phyloP scores from a whole-genome alignment of 2,113 vertebrate species.

The Campylomormyrus tamandua region DNA sequence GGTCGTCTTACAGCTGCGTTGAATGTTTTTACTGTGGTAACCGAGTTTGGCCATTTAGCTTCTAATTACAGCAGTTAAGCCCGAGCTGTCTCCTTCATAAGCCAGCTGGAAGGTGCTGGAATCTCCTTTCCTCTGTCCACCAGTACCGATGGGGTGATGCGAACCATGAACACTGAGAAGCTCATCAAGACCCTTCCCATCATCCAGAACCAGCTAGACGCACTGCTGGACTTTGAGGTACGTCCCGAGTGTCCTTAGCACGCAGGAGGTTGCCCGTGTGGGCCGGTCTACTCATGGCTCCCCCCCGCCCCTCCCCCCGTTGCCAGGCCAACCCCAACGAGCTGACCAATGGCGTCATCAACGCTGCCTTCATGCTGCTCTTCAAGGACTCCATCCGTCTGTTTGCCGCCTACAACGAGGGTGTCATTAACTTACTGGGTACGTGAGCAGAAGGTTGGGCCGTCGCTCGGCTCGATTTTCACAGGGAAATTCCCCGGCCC shows the following conservation, averaged over 20 bases:
- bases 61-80: not conserved
- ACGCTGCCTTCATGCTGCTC: constrained; percentile 92
- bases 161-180: constrained; percentile 94
- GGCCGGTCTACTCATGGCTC: not conserved
- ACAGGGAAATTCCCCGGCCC: not conserved
- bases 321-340: constrained; percentile 90
- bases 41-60: not conserved
- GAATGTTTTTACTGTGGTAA: not conserved
- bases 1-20: not conserved
- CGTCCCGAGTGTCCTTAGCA: constrained; percentile 37
- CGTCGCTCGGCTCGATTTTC: not conserved
- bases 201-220: constrained; percentile 94
- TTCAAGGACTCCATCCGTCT: constrained; percentile 96
- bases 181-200: constrained; percentile 88
- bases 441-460: constrained; percentile 31
- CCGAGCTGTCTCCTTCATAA: not conserved
- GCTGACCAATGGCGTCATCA: constrained; percentile 94
- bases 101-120: not conserved
- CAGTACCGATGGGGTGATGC: constrained; percentile 89
- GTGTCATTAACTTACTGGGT: constrained; percentile 93
- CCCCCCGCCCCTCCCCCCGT: not conserved
- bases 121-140: not conserved
- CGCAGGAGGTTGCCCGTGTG: not conserved
- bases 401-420: constrained; percentile 92
- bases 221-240: constrained; percentile 91